A percentile compares a stretch with the other conserved stretches of the same genome.
These are phyloP conservation scores for Cheilosia grossa DNA, from an alignment of 2,888 invertebrate genomes.

Conservation along the genomic window DNA sequence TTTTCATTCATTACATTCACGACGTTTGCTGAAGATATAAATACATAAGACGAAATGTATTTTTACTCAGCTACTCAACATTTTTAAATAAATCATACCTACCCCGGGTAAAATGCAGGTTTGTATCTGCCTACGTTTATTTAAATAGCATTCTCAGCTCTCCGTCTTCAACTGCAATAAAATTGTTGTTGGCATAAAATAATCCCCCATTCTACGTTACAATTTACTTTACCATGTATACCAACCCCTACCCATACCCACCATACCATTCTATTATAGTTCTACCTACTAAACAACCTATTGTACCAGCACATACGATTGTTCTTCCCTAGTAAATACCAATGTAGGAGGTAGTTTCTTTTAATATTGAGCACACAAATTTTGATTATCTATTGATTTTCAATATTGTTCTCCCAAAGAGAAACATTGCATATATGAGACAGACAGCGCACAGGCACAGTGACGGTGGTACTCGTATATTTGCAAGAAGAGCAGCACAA, in stretches of 20 bases:
- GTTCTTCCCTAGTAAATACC: constrained; percentile 14
- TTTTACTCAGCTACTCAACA: too few species aligned
- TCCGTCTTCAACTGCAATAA: background rate
- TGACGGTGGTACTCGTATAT: constrained; percentile 9
- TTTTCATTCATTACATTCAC: too few species aligned
- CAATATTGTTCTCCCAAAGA: constrained; percentile 44
- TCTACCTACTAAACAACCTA: too few species aligned
- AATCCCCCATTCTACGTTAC: background rate
- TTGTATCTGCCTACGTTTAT: background rate
- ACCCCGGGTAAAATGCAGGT: too few species aligned
- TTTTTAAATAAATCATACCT: too few species aligned
- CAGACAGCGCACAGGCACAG: constrained; percentile 21
- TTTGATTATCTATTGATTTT: constrained; percentile 64
- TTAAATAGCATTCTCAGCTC: background rate
- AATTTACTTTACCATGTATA: constrained; percentile 8
- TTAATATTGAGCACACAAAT: constrained; percentile 30
- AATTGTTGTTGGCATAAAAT: background rate
- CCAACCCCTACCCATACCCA: background rate
- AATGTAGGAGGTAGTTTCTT: constrained; percentile 20
- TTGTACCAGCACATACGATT: constrained; percentile 4
- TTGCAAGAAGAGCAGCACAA: constrained; percentile 41
- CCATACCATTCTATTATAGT: too few species aligned
- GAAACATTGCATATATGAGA: constrained; percentile 23
- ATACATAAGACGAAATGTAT: too few species aligned
- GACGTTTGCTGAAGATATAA: too few species aligned